Percentiles rank a stretch among this genome's conserved stretches.
phyloP scores from a whole-genome alignment of 1,140 invertebrate species.

The Drosophila eugracilis region DNA sequence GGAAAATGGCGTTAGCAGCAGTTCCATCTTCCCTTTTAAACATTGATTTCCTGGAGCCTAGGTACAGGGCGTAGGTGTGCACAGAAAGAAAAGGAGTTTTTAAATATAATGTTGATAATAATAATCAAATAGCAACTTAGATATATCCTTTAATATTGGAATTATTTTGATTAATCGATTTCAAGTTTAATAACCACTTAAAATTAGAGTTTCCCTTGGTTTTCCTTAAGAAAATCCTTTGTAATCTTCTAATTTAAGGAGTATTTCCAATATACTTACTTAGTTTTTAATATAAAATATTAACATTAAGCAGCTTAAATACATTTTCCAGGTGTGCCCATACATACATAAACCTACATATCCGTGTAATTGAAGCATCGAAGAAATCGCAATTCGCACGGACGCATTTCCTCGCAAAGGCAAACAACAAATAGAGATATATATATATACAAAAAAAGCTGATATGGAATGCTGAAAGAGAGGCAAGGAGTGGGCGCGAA shows the following conservation, averaged over 20 bases:
- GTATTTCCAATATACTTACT: too few relatives aligned
- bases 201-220: too few relatives aligned
- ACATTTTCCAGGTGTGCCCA: background rate
- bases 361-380: constrained; percentile 21
- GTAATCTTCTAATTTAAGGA: too few relatives aligned
- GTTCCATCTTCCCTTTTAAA: constrained; percentile 36
- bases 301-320: too few relatives aligned
- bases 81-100: constrained; percentile 31
- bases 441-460: background rate
- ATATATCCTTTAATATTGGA: too few relatives aligned
- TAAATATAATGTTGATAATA: constrained; percentile 5
- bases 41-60: constrained; percentile 46
- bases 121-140: too few relatives aligned
- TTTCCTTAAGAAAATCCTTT: too few relatives aligned
- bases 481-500: background rate
- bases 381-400: constrained; percentile 51
- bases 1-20: constrained; percentile 27
- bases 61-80: constrained; percentile 25
- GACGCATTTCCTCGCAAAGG: constrained; percentile 44
- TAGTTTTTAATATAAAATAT: too few relatives aligned
- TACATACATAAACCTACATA: background rate
- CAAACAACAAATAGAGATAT: constrained; percentile 41
- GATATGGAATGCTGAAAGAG: background rate
- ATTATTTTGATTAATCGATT: too few relatives aligned
- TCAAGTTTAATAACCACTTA: too few relatives aligned